Evolutionary conservation across 1,140 invertebrate species (phyloP).

Genomic region (Drosophila lini): DNA sequence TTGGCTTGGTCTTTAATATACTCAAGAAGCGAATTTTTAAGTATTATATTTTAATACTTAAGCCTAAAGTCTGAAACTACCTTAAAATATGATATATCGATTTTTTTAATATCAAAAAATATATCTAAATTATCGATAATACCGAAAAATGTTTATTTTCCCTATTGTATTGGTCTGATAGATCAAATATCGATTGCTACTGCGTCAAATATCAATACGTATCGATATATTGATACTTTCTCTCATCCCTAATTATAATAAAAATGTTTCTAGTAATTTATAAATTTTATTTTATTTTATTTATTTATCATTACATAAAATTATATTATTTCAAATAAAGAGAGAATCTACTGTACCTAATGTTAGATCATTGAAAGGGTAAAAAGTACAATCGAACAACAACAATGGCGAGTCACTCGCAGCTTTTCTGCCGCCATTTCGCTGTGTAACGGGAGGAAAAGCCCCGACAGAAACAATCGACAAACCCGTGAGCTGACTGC

Average conservation of each 20-base stretch:
- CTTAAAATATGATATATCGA: not conserved
- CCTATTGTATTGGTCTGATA: not conserved
- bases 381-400: conserved; percentile 4
- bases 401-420: conserved; percentile 15
- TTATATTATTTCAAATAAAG: not conserved
- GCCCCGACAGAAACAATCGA: conserved; percentile 7
- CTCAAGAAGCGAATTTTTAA: too few relatives aligned
- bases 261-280: not conserved
- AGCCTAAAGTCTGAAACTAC: not conserved
- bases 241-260: not conserved
- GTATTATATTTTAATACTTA: not conserved
- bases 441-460: conserved; percentile 16
- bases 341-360: not conserved
- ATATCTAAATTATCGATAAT: not conserved
- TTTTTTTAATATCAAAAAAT: not conserved
- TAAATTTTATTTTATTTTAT: too few relatives aligned
- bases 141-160: not conserved
- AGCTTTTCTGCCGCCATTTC: conserved; percentile 23
- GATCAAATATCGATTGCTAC: too few relatives aligned
- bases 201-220: too few relatives aligned
- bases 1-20: not conserved
- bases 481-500: conserved; percentile 28
- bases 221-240: not conserved
- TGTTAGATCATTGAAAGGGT: conserved; percentile 6
- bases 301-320: too few relatives aligned